Evolutionary conservation across 2,797 vertebrate genomes (phyloP).

Genomic region (Calcarius lapponicus): DNA sequence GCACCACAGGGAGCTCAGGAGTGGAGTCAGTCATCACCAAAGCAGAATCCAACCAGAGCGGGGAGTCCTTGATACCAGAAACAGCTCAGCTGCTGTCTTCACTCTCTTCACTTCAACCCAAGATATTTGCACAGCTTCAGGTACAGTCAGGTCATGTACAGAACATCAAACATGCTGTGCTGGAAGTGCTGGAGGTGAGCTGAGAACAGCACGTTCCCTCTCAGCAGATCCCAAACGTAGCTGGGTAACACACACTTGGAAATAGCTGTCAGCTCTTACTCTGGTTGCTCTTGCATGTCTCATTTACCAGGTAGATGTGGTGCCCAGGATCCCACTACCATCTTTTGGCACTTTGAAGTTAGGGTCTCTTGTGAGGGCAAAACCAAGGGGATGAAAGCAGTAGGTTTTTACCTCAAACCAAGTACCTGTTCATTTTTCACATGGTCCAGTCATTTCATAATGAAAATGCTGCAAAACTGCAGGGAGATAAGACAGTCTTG

Average conservation of each 20-base stretch:
- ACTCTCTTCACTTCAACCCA: constrained; percentile 81
- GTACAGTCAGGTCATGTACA: constrained; percentile 51
- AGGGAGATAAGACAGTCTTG: not conserved
- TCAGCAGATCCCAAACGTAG: not conserved
- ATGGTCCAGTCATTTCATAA: not conserved
- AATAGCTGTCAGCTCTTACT: not conserved
- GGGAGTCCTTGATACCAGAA: constrained; percentile 71
- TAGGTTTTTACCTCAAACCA: not conserved
- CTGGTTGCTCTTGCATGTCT: not conserved
- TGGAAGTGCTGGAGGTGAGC: not conserved
- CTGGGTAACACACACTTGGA: not conserved
- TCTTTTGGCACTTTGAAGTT: not conserved
- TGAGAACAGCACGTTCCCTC: not conserved
- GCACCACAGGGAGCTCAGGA: constrained; percentile 62
- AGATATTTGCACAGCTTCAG: constrained; percentile 84
- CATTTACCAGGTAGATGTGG: not conserved
- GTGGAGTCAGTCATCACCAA: constrained; percentile 60
- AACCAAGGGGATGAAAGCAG: not conserved
- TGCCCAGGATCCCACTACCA: not conserved
- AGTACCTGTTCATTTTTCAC: not conserved
- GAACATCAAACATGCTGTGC: accelerated
- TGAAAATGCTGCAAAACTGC: not conserved
- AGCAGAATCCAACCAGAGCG: constrained; percentile 53
- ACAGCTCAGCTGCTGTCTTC: constrained; percentile 79
- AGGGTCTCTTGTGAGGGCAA: not conserved